Base-by-base conservation (phyloP, 2,797 vertebrate species). In the Halcyon leucocephala region DNA sequence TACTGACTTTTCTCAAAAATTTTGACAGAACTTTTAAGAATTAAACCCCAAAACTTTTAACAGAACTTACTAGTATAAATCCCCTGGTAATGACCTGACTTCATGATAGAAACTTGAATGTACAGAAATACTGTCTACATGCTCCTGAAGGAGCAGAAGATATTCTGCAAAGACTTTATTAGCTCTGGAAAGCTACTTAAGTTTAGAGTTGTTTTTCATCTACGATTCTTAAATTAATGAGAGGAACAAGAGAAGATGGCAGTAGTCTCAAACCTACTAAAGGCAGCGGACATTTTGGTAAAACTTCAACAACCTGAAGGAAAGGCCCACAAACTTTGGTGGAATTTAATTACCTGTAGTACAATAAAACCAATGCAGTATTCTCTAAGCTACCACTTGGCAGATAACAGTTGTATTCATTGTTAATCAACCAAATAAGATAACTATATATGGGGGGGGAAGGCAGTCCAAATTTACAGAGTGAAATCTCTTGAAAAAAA, bases 401-500 rank as follows among this genome's bases (percentile, higher is more conserved):
- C 66, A 98, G 96, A 98, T 96, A 97, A 97, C 89, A 93, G 33
- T 89, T 93, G 93, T 86, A 83, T 95, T 97, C 94, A 94, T 93
- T 97, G 97, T 91, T 98, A 98, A 98, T 98, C 97, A 97, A 95
- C 96, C 95, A 97, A 95, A 98, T 97, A 97, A 98, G 98, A 98
- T 98, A 98, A 98, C 98, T 98, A 97, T 82, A 93, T 48, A 12
- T 11, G 6, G 9, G 37, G 37, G 10, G 37, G 37, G 37, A 37
- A 98, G 93, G 87, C 92, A 96, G 92, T 90, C 93, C 46, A 61
- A 69, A 96, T 97, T 96, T 93, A 93, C 85, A 95, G 73, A 98
- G 97, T 97, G 94, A 98, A 98, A 98, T 97, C 97, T 97, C 95
- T 94, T 87, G 96, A 98, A 99, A 98, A 98, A 99, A 99, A 98